Evolutionary conservation across 2,113 vertebrate species (phyloP), one percentile per base, ranked within the genome.

Genomic region (Bostrychus sinensis): DNA sequence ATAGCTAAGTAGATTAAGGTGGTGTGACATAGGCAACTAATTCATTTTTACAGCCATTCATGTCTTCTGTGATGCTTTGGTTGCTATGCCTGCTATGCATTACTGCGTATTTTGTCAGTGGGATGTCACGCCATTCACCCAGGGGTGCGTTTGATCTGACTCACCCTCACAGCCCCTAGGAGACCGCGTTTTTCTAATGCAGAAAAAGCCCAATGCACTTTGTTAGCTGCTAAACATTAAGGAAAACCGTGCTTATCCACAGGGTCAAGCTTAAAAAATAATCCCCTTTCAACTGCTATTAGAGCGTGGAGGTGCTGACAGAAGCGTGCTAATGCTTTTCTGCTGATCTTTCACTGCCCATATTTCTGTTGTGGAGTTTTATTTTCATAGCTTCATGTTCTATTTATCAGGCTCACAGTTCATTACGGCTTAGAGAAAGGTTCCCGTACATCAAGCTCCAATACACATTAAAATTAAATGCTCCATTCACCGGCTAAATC

Each of bases 71-170:
- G 26, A 76, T 56, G 32, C 36, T 20, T 26, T 38, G 30, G 50
- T 57, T 56, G 77, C 75, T 51, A 41, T 11, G 48, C 75, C 67
- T 28, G 78, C 80, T 80, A 80, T 1, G 60, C 56, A 66, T 78
- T 86, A 78, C 64, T 74, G 32, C 72, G 45, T 62, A 71, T 79
- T 77, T 16, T 80, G 59, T 79, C 80, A 65, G 73, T 38, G 58
- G 64, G 76, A 80, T 72, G 83, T 77, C 66, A 70, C n/a, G 62
- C 60, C 67, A 59, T 2, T 22, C 68, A 75, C 75, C 82, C 72
- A 16, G 9, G 78, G 81, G 78, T 59, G 76, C 22, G 12, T 77
- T 86, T 86, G 78, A 88, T 88, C 81, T 77, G 78, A 86, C 69
- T 86, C 85, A 63, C 81, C 65, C 78, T 67, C 80, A 34, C 55